Evolutionary conservation across 2,888 invertebrate species (phyloP).

Genomic region (Phalangium opilio): DNA sequence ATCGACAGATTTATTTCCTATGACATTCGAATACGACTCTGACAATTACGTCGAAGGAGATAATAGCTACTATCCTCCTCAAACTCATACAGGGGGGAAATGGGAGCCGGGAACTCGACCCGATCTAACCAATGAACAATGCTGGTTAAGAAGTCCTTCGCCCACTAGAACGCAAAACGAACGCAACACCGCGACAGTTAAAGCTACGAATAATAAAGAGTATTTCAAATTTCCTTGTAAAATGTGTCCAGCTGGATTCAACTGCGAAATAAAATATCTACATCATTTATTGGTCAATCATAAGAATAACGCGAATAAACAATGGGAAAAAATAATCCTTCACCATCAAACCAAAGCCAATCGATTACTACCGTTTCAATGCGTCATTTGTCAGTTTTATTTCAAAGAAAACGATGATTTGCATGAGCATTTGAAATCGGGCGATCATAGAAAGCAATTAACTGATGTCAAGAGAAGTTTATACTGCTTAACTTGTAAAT

Average conservation of each 20-base stretch:
- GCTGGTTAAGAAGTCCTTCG: neutral
- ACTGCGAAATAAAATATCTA: constrained; percentile 26
- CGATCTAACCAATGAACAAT: neutral
- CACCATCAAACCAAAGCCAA: constrained; percentile 62
- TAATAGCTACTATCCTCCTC: constrained; percentile 21
- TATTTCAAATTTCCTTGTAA: constrained; percentile 15
- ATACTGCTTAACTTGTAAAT: constrained; percentile 26
- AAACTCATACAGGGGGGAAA: constrained; percentile 42
- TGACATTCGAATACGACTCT: neutral
- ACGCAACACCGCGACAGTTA: neutral
- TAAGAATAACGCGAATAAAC: constrained; percentile 44
- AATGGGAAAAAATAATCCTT: constrained; percentile 44
- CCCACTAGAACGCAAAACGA: neutral
- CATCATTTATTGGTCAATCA: constrained; percentile 58
- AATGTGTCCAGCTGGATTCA: constrained; percentile 26
- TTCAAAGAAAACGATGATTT: constrained; percentile 50
- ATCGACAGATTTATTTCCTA: neutral
- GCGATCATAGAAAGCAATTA: constrained; percentile 22
- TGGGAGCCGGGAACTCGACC: constrained; percentile 51
- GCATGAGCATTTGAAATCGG: constrained; percentile 35
- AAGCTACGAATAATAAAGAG: neutral
- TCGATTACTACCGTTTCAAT: constrained; percentile 68
- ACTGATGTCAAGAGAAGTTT: constrained; percentile 25
- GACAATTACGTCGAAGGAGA: constrained; percentile 7
- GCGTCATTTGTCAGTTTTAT: constrained; percentile 67